These are phyloP conservation scores for Rotaria macrura DNA, from an alignment of 2,888 invertebrate species.

Conservation along the genomic window DNA sequence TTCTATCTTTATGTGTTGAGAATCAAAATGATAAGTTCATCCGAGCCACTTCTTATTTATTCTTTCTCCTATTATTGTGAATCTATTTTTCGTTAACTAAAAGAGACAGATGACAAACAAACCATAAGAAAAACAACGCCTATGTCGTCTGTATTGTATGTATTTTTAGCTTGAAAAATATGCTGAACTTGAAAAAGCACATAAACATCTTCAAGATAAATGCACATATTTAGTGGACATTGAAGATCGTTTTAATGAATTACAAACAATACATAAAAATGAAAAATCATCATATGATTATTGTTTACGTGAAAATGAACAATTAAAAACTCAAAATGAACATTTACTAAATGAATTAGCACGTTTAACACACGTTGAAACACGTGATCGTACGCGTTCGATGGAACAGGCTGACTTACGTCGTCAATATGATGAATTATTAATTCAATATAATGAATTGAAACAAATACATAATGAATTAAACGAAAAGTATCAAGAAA, in stretches of 20 bases:
- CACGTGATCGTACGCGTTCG: not conserved
- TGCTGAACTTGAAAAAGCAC: not conserved
- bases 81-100: not conserved
- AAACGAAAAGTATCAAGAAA: not conserved
- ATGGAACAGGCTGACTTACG: not conserved
- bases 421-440: not conserved
- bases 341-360: conserved; percentile 14
- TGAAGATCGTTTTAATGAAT: not conserved
- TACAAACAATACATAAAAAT: not conserved
- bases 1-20: not conserved
- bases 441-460: not conserved
- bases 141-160: not conserved
- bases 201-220: conserved; percentile 5
- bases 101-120: not conserved
- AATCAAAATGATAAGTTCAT: not conserved
- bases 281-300: not conserved
- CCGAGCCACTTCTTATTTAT: not conserved
- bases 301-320: not conserved
- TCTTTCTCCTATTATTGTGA: not conserved
- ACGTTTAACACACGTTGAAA: not conserved
- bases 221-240: not conserved
- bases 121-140: not conserved
- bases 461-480: not conserved
- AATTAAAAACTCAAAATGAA: conserved; percentile 1
- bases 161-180: not conserved